These are phyloP conservation scores for Tetramorium simillimum DNA, from an alignment of 1,140 invertebrate species.

Conservation along the genomic window DNA sequence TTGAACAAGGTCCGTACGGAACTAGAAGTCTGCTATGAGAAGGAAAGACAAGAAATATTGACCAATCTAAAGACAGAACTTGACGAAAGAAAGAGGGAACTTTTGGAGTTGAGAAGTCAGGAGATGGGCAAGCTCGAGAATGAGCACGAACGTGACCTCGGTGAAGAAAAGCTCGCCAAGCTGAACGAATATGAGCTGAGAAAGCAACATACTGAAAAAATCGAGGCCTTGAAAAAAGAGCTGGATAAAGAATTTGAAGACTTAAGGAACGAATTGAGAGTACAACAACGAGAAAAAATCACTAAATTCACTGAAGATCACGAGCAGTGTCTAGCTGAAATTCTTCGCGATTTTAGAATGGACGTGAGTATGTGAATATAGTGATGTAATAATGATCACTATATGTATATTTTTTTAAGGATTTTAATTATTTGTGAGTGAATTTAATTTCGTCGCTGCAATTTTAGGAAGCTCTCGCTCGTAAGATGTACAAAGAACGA, in stretches of 20 bases:
- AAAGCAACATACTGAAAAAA: conserved; percentile 77
- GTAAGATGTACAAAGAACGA: conserved; percentile 88
- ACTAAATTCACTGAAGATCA: conserved; percentile 87
- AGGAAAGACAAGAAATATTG: conserved; percentile 83
- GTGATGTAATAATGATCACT: too few species aligned
- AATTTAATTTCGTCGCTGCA: not conserved
- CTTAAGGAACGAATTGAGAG: conserved; percentile 81
- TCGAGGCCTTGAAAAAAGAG: conserved; percentile 79
- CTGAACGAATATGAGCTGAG: conserved; percentile 77
- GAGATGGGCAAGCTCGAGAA: conserved; percentile 80
- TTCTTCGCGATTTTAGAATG: conserved; percentile 84
- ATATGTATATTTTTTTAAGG: too few species aligned
- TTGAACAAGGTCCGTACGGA: conserved; percentile 79
- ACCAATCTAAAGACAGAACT: conserved; percentile 80
- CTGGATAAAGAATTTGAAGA: conserved; percentile 83
- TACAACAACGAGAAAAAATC: conserved; percentile 85
- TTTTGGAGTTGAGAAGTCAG: conserved; percentile 80
- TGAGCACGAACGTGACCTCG: conserved; percentile 78
- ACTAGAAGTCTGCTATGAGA: conserved; percentile 82
- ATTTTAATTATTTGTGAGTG: not conserved
- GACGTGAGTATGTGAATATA: conserved; percentile 79
- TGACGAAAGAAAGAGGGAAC: conserved; percentile 78
- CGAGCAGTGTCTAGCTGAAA: conserved; percentile 85
- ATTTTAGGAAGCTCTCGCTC: conserved; percentile 86
- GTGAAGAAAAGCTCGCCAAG: conserved; percentile 79